Base-by-base conservation (phyloP, 2,888 invertebrate genomes). In the Callinectes sapidus region DNA sequence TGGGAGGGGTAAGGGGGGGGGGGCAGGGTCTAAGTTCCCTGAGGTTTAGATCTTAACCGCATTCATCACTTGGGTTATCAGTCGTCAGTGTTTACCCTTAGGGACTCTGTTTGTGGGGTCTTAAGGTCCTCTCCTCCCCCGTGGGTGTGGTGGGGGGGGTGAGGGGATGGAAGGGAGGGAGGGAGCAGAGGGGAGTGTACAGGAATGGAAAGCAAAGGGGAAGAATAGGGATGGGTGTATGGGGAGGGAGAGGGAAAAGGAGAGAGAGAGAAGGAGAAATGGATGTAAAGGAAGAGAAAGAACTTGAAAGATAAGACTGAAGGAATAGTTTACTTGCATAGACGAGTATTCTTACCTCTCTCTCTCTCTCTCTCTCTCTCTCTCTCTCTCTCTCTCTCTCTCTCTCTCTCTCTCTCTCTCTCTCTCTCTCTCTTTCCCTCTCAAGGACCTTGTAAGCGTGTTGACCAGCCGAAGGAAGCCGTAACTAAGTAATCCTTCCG, bases 371-470 rank as follows among this genome's bases (percentile, higher is more conserved):
- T n/a, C 23, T 71, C 23, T 71, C 71, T 28, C 28, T 71, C 71
- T 71, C 71, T 71, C 71, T 71, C 28, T 71, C 71, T 71, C 28
- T 71, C 71, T 71, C 28, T 71, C 28, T n/a, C 71, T 71, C 71
- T 71, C 66, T 71, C 66, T 71, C 66, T 71, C 66, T 71, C 66
- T 71, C 66, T 71, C 66, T 71, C 66, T 86, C 86, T 86, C 86
- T 86, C 86, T 86, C 66, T 71, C 66, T 71, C 66, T 71, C 66
- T 71, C 66, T 71, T n/a, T n/a, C 66, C n/a, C n/a, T n/a, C 6
- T 6, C 28, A 71, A 71, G 8, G n/a, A 71, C n/a, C 71, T 1
- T 13, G 18, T 61, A 23, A 61, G 61, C 61, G 61, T 61, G 61
- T 61, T 23, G 61, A 10, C 42, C 87, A 28, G n/a, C 28, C 23